Conservation (phyloP, 37 sponge, comb jelly and placozoan species). For the Aphrocallistes beatrix region DNA sequence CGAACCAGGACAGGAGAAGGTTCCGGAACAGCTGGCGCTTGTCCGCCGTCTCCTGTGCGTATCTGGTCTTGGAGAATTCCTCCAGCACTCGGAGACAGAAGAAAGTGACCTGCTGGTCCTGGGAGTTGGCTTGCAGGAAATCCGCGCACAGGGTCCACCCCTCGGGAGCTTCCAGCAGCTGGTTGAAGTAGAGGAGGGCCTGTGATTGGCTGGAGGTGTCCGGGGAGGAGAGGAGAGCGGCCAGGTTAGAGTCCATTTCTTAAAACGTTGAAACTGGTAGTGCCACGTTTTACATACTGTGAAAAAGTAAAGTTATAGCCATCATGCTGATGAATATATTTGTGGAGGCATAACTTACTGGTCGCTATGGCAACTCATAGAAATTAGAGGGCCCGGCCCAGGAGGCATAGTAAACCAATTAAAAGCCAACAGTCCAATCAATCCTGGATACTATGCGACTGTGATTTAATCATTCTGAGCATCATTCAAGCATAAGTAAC, state of each 20-base stretch:
- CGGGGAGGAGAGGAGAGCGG: background rate
- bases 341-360: too few relatives aligned
- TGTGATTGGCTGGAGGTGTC: conserved; percentile 16
- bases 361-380: too few relatives aligned
- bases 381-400: too few relatives aligned
- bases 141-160: conserved; percentile 71
- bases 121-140: conserved; percentile 40
- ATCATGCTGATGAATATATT: too few relatives aligned
- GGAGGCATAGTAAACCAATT: too few relatives aligned
- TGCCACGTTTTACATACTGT: too few relatives aligned
- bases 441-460: too few relatives aligned
- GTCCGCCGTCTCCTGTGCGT: background rate
- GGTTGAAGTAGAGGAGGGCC: conserved; percentile 55
- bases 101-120: conserved; percentile 44
- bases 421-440: too few relatives aligned
- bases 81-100: conserved; percentile 72
- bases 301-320: too few relatives aligned
- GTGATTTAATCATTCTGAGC: too few relatives aligned
- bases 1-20: conserved; percentile 50
- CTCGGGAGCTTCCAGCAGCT: conserved; percentile 29
- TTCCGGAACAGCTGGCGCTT: background rate
- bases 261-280: too few relatives aligned
- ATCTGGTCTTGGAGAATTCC: conserved; percentile 31
- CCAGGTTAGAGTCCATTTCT: conserved; percentile 1
- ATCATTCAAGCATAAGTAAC: too few relatives aligned